phyloP scores from a whole-genome alignment of 2,888 invertebrate species.

The Melanchra persicariae region DNA sequence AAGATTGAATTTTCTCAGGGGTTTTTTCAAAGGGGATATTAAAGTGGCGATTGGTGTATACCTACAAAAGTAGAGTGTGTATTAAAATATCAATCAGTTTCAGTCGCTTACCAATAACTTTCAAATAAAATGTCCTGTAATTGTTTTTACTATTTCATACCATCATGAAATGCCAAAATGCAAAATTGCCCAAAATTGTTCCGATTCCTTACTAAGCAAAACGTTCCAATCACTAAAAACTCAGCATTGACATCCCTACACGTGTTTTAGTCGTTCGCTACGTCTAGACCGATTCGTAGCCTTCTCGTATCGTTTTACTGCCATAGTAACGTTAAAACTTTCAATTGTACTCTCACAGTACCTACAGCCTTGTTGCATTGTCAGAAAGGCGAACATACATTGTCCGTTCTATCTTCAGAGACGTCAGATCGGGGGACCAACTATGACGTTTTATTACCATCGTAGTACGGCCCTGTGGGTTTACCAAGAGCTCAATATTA shows the following conservation, averaged over 20 bases:
- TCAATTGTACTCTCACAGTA: slow-evolving; percentile 27
- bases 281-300: slow-evolving; percentile 53
- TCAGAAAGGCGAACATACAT: background rate
- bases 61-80: no score
- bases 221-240: background rate
- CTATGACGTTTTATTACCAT: no score
- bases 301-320: slow-evolving; percentile 48
- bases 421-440: background rate
- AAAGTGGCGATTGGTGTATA: no score
- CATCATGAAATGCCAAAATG: no score
- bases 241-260: slow-evolving; percentile 16
- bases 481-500: no score
- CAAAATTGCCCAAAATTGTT: background rate
- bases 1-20: no score
- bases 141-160: no score
- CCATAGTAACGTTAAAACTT: slow-evolving; percentile 48
- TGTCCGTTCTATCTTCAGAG: background rate
- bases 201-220: background rate
- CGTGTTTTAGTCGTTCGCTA: slow-evolving; percentile 5
- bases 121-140: no score
- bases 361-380: slow-evolving; percentile 15
- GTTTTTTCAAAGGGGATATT: no score
- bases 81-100: no score
- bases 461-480: no score
- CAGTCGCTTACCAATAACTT: no score